phyloP scores from a whole-genome alignment of 1,140 invertebrate species.

The Drosophila pandora region DNA sequence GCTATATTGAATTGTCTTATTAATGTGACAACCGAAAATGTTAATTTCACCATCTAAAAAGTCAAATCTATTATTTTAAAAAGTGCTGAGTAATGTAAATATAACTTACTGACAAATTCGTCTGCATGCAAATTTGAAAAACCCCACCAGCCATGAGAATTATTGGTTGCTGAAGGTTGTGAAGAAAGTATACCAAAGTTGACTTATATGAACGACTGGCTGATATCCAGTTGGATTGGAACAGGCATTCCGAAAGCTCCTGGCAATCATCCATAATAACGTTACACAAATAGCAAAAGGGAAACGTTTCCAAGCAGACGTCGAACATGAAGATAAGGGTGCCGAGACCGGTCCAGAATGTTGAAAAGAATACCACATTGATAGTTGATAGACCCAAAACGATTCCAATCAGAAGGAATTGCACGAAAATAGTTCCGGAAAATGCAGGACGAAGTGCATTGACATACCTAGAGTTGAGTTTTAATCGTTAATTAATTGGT shows the following conservation, averaged over 20 bases:
- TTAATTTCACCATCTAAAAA: neutral
- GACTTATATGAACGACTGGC: constrained; percentile 40
- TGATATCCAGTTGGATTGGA: constrained; percentile 57
- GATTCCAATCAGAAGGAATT: constrained; percentile 38
- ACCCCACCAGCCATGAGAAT: constrained; percentile 47
- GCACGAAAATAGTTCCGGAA: constrained; percentile 40
- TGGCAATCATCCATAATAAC: constrained; percentile 44
- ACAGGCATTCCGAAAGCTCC: constrained; percentile 40
- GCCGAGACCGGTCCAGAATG: constrained; percentile 23
- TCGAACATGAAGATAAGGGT: constrained; percentile 32
- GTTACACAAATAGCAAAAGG: constrained; percentile 62
- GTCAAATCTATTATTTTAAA: neutral
- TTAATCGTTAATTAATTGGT: neutral
- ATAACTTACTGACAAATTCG: constrained; percentile 37
- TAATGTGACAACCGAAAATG: neutral
- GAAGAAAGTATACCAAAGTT: constrained; percentile 44
- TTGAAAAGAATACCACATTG: constrained; percentile 41
- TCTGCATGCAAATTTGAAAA: constrained; percentile 50
- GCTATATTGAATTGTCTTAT: neutral
- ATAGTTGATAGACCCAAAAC: constrained; percentile 38
- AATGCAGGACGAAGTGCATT: constrained; percentile 37
- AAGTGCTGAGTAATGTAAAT: neutral
- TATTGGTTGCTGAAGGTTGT: constrained; percentile 63
- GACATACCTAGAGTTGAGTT: constrained; percentile 32
- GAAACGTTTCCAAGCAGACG: constrained; percentile 51